phyloP scores from a whole-genome alignment of 2,888 invertebrate genomes.

The Gisinianus flammeolus region DNA sequence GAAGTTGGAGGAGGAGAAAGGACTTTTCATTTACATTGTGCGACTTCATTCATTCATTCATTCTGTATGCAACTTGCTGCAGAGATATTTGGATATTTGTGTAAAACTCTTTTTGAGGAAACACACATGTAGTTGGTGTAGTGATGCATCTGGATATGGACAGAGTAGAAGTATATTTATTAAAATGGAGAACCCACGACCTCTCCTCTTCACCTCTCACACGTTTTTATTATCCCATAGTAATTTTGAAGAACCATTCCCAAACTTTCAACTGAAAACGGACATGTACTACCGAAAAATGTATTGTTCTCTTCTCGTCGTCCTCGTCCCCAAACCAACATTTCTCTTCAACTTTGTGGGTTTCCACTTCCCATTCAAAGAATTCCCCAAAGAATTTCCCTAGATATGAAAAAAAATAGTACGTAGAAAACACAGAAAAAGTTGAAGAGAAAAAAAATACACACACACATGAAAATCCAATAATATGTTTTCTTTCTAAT shows the following conservation, averaged over 20 bases:
- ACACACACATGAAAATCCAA: neutral
- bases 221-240: neutral
- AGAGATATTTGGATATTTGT: neutral
- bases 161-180: neutral
- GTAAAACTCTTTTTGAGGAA: neutral
- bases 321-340: neutral
- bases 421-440: neutral
- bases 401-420: neutral
- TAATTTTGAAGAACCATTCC: neutral
- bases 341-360: neutral
- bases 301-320: neutral
- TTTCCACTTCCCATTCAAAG: neutral
- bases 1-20: too few species aligned
- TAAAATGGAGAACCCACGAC: neutral
- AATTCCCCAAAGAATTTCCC: neutral
- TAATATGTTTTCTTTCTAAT: too few species aligned
- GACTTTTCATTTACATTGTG: neutral
- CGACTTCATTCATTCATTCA: too few species aligned
- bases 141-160: neutral
- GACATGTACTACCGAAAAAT: neutral
- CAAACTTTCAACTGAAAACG: neutral
- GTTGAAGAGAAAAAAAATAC: neutral
- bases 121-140: neutral
- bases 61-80: neutral
- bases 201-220: neutral